Evolutionary conservation across 2,113 vertebrate species (phyloP), one percentile per base, ranked within the genome.

Genomic region (Cavia aperea): DNA sequence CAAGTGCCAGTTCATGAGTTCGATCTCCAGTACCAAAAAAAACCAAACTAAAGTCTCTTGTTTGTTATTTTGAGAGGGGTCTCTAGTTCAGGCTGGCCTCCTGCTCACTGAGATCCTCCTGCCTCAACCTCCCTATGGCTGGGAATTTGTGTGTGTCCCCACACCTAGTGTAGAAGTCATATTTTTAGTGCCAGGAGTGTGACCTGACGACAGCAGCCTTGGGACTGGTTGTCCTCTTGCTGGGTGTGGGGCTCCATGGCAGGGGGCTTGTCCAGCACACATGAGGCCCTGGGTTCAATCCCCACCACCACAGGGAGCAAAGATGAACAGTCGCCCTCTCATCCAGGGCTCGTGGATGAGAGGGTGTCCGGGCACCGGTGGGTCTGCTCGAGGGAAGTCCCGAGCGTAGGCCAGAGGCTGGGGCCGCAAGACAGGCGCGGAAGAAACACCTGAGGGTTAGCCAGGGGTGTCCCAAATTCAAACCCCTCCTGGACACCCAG

Each of bases 271-370:
- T 21, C 9, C 3, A 63, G 62, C 62, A 63, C 24, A 2, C 9
- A 5, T 13, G 33, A 68, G 65, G 65, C 65, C 31, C 65, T 68
- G 33, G 31, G 65, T 68, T 68, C 65, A 31, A 33, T 68, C 65
- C 65, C 31, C 24, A 5, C 24, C 62, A 63, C 24, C 62, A 26
- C 62, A 62, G 23, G 7, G 24, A 62, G 21, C 60, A 62, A 10
- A 63, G 62, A 26, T 26, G 11, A 65, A n/a, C n/a, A 36, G 66
- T 36, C 39, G 43, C 46, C 16, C 49, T 82, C 82, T 65, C 0
- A 13, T 43, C 6, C 0, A 0, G 4, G 60, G 54, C 0, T 31
- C n/a, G 0, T 18, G 1, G 23, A 8, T 68, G 4, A 18, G 36
- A 2, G 29, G 9, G 49, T 54, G 2, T 2, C 31, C 23, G 9